These are phyloP conservation scores for Mamestra configurata DNA, from an alignment of 1,140 invertebrate genomes.

Conservation along the genomic window DNA sequence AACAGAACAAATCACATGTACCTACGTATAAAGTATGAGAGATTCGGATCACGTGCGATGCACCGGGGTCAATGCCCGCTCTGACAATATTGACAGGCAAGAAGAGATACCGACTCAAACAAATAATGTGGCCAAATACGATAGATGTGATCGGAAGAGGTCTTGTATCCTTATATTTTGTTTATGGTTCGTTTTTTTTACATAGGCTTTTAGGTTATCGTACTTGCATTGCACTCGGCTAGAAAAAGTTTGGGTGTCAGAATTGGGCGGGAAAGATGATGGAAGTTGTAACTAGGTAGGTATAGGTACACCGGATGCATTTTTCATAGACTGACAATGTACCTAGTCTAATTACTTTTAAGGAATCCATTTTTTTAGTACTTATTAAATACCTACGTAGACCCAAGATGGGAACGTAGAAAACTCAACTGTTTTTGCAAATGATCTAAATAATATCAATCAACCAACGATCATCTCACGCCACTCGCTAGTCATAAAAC, in stretches of 20 bases:
- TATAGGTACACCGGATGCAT: too few species aligned
- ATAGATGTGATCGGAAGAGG: slow-evolving; percentile 62
- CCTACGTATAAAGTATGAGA: slow-evolving; percentile 1
- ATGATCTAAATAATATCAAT: background rate
- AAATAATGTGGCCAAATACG: slow-evolving; percentile 82
- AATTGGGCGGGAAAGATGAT: background rate
- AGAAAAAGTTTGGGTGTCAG: background rate
- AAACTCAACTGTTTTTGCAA: too few species aligned
- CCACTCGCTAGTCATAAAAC: background rate
- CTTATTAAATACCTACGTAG: too few species aligned
- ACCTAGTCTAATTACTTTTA: too few species aligned
- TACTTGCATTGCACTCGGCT: background rate
- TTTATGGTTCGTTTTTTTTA: background rate
- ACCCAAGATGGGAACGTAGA: too few species aligned
- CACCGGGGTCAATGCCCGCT: slow-evolving; percentile 74
- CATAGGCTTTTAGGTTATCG: background rate
- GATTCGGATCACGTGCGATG: slow-evolving; percentile 71
- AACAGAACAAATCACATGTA: slow-evolving; percentile 10
- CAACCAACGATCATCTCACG: background rate
- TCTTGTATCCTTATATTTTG: slow-evolving; percentile 50
- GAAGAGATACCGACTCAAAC: slow-evolving; percentile 79
- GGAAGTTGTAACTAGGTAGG: too few species aligned
- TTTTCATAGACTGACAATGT: too few species aligned
- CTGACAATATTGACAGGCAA: slow-evolving; percentile 83
- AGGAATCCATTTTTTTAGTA: too few species aligned